Percentiles rank a stretch among this genome's conserved stretches.
Conservation (phyloP, 2,888 invertebrate genomes). For the Alloplasta piceator region DNA sequence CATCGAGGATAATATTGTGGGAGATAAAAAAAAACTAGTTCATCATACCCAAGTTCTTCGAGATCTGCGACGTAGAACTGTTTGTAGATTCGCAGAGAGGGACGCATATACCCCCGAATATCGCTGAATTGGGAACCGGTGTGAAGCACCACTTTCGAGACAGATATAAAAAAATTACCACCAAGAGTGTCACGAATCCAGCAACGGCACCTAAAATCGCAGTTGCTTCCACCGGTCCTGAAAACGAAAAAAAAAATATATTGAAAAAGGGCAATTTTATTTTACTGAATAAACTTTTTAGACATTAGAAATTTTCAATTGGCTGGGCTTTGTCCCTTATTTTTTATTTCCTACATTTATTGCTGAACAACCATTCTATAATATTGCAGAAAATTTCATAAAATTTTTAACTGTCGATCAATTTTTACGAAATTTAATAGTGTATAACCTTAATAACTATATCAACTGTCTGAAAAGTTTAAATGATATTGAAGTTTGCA, state of each 20-base stretch:
- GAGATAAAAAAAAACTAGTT: too few species aligned
- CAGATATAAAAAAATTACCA: conserved; percentile 94
- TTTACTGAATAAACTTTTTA: neutral
- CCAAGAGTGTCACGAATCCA: conserved; percentile 91
- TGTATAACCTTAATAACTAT: too few species aligned
- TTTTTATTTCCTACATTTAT: too few species aligned
- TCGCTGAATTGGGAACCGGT: conserved; percentile 82
- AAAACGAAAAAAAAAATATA: conserved; percentile 74
- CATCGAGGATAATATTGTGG: neutral
- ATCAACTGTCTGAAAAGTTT: too few species aligned
- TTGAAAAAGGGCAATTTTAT: neutral
- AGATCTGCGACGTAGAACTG: conserved; percentile 77
- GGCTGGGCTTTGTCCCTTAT: too few species aligned
- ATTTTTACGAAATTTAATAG: too few species aligned
- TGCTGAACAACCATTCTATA: too few species aligned
- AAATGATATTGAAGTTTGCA: too few species aligned
- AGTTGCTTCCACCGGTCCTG: conserved; percentile 92
- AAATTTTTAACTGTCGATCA: too few species aligned
- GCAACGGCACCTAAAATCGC: conserved; percentile 95
- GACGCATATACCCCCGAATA: conserved; percentile 83
- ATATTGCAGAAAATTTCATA: too few species aligned
- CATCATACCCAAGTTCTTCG: conserved; percentile 80
- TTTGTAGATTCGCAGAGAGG: conserved; percentile 81
- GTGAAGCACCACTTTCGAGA: conserved; percentile 91
- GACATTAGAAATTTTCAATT: neutral